Conservation (phyloP, 2,113 vertebrate species). For the Noturus placidus region DNA sequence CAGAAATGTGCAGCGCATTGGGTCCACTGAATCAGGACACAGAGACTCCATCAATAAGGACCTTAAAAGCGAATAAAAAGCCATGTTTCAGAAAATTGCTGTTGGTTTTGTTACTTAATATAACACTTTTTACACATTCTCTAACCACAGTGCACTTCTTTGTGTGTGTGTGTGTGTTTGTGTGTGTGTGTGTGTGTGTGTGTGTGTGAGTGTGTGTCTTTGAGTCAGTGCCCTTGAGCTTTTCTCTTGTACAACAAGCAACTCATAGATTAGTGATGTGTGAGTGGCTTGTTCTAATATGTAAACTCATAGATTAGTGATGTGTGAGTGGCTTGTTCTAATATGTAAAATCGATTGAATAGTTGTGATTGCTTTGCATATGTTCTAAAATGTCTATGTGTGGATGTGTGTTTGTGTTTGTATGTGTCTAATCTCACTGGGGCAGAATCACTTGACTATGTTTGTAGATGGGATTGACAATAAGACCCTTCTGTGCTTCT, state of each 20-base stretch:
- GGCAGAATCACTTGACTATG: conserved; percentile 10
- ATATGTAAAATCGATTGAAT: not conserved
- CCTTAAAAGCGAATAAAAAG: not conserved
- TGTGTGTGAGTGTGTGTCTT: not conserved
- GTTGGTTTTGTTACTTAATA: not conserved
- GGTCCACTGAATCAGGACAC: not conserved
- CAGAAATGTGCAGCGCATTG: not conserved
- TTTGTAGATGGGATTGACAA: conserved; percentile 2
- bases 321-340: conserved; percentile 19
- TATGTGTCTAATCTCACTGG: not conserved
- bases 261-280: not conserved
- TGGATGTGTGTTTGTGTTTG: not conserved
- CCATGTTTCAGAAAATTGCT: not conserved
- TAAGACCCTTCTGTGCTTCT: conserved; percentile 8
- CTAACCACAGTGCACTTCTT: not conserved
- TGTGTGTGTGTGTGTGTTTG: not conserved
- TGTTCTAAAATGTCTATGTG: not conserved
- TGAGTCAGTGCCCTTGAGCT: not conserved
- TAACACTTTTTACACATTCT: conserved; percentile 6
- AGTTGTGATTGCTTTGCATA: not conserved
- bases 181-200: not conserved
- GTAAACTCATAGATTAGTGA: not conserved
- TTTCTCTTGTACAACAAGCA: conserved; percentile 17
- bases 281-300: conserved; percentile 8
- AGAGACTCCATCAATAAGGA: not conserved